Evolutionary conservation across 2,888 invertebrate genomes (phyloP), one percentile per base, ranked within the genome.

Genomic region (Stomorhina lunata): DNA sequence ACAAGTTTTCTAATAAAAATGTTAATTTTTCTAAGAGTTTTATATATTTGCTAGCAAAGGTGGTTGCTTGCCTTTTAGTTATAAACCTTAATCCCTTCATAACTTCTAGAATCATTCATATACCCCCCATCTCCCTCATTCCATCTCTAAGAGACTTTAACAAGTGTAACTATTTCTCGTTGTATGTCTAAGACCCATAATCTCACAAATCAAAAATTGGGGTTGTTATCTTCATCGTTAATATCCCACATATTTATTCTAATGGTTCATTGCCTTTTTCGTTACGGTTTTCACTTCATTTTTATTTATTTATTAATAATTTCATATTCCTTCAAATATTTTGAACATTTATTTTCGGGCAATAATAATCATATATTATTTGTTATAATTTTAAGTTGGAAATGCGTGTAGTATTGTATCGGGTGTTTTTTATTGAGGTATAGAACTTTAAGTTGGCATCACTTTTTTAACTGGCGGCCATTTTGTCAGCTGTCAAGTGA

Each of bases 181-280:
- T n/a, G 10, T 37, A 17, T 37, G n/a, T 37, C n/a, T 45, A 29
- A 9, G 17, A 17, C 27, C 43, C 5, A 20, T 48, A 40, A 48
- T 22, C 29, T 1, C 1, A 0, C 12, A 17, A 40, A 17, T 63
- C 32, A 50, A 37, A 48, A 37, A 50, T 34, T 27, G 7, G 43
- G 9, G 17, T 6, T 22, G 65, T 27, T 37, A 34, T 48, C 6
- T 7, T 15, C 37, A 9, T 29, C 17, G 15, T 43, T 55, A n/a
- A n/a, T n/a, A n/a, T 43, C 7, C 20, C 12, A 20, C 40, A 57
- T 57, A 50, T 53, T 59, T 40, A 9, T 43, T 22, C 34, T 17
- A 40, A 25, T 29, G 57, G 63, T 75, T 78, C 78, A 82, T 17
- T 82, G 78, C 69, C 69, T 73, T 81, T n/a, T 81, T 81, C 2